Conservation (phyloP, 2,113 vertebrate genomes). For the Malaclemys terrapin region DNA sequence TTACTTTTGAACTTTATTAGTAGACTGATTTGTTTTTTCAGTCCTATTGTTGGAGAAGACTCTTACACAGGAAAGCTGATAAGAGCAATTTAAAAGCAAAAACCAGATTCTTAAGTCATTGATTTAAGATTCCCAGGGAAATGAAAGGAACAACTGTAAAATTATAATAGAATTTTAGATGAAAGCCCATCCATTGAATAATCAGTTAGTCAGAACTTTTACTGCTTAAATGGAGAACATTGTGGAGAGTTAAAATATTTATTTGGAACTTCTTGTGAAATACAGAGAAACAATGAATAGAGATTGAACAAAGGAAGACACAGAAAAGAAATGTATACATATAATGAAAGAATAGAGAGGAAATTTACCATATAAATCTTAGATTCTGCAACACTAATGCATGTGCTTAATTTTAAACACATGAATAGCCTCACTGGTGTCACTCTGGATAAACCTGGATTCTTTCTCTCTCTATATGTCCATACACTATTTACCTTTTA, state of each 20-base stretch:
- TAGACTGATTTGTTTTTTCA: not conserved
- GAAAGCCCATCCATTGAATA: not conserved
- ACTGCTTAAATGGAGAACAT: not conserved
- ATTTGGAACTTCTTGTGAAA: conserved; percentile 2
- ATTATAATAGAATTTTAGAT: not conserved
- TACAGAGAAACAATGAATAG: accelerated
- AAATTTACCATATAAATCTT: not conserved
- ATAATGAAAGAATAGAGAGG: not conserved
- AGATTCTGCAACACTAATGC: not conserved
- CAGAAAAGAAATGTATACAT: not conserved
- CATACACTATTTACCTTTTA: not conserved
- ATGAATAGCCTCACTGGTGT: accelerated
- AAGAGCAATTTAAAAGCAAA: not conserved
- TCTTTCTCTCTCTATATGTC: not conserved
- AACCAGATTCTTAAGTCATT: not conserved
- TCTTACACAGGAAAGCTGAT: not conserved
- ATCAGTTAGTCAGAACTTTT: not conserved
- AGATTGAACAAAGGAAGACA: not conserved
- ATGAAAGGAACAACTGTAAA: not conserved
- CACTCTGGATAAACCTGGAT: not conserved
- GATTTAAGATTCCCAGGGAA: not conserved
- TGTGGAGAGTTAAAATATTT: not conserved
- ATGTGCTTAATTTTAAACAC: not conserved
- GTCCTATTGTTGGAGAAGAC: not conserved
- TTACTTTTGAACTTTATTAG: not conserved